These are phyloP conservation scores for Drosophila maculinotata DNA, from an alignment of 2,888 invertebrate genomes.

Conservation along the genomic window DNA sequence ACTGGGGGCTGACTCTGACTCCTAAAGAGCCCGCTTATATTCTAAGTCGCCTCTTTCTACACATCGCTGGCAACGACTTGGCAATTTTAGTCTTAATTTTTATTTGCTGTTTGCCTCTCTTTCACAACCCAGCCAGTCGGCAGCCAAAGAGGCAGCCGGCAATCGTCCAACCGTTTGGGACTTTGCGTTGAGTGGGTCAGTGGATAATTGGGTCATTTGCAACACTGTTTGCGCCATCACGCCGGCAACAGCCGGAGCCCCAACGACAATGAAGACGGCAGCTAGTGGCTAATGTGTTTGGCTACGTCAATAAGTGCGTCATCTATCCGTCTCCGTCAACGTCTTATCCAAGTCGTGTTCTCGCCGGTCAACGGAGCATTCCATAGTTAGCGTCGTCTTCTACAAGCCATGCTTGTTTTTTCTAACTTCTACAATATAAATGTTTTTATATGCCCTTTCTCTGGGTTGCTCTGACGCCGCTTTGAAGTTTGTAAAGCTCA, in stretches of 20 bases:
- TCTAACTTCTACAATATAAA: conserved; percentile 58
- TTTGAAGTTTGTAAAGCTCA: not conserved
- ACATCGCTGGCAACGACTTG: conserved; percentile 21
- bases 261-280: conserved; percentile 34
- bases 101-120: conserved; percentile 26
- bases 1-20: conserved; percentile 10
- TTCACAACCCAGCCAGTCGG: conserved; percentile 46
- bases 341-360: conserved; percentile 35
- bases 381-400: conserved; percentile 37
- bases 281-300: conserved; percentile 72
- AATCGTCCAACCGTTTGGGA: conserved; percentile 58
- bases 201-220: conserved; percentile 85
- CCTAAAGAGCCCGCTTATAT: conserved; percentile 50
- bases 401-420: conserved; percentile 21
- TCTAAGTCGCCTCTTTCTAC: conserved; percentile 47
- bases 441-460: conserved; percentile 54
- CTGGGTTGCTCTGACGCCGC: conserved; percentile 17
- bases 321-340: conserved; percentile 26
- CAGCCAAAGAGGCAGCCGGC: conserved; percentile 28
- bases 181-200: conserved; percentile 83
- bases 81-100: too few species aligned
- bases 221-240: conserved; percentile 80
- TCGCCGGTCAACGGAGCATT: conserved; percentile 55
- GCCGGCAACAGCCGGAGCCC: conserved; percentile 35
- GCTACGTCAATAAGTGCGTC: conserved; percentile 77